Percentiles rank a stretch among this genome's conserved stretches.
phyloP scores from a whole-genome alignment of 1,140 invertebrate genomes.

The Pygmarrhopalites habei region DNA sequence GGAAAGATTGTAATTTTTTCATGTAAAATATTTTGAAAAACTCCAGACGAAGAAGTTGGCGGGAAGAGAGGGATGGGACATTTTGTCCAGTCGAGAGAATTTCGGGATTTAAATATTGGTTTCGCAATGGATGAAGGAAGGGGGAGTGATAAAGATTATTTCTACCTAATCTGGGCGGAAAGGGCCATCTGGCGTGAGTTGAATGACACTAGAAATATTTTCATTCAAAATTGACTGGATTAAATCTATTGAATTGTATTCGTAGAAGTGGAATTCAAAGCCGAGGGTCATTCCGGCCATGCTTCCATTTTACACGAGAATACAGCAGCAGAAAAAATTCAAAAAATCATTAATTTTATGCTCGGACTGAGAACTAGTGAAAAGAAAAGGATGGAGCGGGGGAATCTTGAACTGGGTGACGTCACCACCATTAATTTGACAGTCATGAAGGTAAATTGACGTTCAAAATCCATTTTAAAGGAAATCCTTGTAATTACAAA shows the following conservation, averaged over 20 bases:
- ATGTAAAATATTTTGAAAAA: background rate
- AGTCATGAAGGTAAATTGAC: slow-evolving; percentile 59
- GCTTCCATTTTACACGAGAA: slow-evolving; percentile 64
- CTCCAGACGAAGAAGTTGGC: slow-evolving; percentile 84
- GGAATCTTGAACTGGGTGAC: slow-evolving; percentile 64
- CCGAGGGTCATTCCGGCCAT: slow-evolving; percentile 15
- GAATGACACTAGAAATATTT: too few relatives aligned
- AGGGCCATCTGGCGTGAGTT: slow-evolving; percentile 58
- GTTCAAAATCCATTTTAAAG: too few relatives aligned
- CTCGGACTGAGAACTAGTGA: slow-evolving; percentile 59
- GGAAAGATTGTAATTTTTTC: background rate
- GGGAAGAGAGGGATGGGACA: slow-evolving; percentile 72
- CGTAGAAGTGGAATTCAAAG: too few relatives aligned
- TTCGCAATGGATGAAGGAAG: slow-evolving; percentile 88
- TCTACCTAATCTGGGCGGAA: slow-evolving; percentile 67
- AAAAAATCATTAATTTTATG: slow-evolving; percentile 66
- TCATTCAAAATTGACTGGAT: too few relatives aligned
- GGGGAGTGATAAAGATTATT: slow-evolving; percentile 55
- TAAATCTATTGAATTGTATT: too few relatives aligned
- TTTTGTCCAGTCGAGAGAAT: slow-evolving; percentile 69
- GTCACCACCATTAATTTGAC: slow-evolving; percentile 85
- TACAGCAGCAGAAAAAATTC: slow-evolving; percentile 77
- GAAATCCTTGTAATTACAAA: too few relatives aligned
- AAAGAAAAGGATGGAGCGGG: slow-evolving; percentile 55
- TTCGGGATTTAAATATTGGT: slow-evolving; percentile 73